Evolutionary conservation across 2,888 invertebrate genomes (phyloP).

Genomic region (Silvanus unidentatus): DNA sequence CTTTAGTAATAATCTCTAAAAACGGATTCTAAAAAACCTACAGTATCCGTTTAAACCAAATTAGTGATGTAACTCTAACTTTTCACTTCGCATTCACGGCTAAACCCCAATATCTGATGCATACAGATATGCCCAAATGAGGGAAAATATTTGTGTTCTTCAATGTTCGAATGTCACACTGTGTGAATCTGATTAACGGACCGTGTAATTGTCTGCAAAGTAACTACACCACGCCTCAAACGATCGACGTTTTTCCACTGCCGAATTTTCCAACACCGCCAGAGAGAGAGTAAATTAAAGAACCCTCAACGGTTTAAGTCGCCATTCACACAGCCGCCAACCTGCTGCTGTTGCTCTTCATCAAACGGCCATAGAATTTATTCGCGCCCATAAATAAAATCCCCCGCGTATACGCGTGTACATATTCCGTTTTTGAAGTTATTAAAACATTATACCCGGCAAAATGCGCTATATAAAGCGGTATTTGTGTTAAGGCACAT

Average conservation of each 20-base stretch:
- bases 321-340: no score
- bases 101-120: conserved; percentile 7
- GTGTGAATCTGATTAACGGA: conserved; percentile 5
- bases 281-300: no score
- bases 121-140: conserved; percentile 10
- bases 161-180: conserved; percentile 6
- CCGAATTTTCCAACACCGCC: no score
- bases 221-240: no score
- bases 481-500: conserved; percentile 10
- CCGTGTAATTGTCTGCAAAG: conserved; percentile 6
- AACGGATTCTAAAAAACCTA: no score
- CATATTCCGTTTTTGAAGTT: not conserved
- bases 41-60: no score
- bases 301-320: no score
- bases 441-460: conserved; percentile 3
- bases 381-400: not conserved
- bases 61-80: no score
- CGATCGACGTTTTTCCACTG: no score
- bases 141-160: conserved; percentile 9
- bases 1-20: no score
- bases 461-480: conserved; percentile 9
- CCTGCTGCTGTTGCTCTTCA: no score
- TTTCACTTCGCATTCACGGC: no score
- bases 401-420: not conserved
- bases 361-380: conserved; percentile 1